Evolutionary conservation across 2,888 invertebrate genomes (phyloP).

Genomic region (Rambutsinella grinnellia): DNA sequence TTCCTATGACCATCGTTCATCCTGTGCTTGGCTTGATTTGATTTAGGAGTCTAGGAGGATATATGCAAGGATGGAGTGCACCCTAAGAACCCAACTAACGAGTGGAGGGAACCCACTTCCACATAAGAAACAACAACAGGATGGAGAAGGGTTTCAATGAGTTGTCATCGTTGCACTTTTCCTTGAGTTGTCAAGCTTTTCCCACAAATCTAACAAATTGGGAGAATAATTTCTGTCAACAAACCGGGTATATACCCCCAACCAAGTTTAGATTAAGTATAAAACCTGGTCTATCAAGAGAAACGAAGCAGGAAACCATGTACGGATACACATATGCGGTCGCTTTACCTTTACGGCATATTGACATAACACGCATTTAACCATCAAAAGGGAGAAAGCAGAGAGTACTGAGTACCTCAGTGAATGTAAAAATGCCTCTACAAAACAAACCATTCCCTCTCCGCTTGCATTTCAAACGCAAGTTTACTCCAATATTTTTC

Average conservation of each 20-base stretch:
- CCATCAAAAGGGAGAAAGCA: neutral
- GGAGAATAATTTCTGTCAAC: conserved; percentile 64
- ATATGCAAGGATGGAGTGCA: conserved; percentile 18
- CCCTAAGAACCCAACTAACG: conserved; percentile 54
- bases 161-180: conserved; percentile 59
- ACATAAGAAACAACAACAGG: conserved; percentile 49
- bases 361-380: conserved; percentile 12
- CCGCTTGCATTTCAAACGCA: conserved; percentile 24
- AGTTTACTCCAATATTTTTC: neutral
- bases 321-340: neutral
- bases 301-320: too few relatives aligned
- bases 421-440: neutral
- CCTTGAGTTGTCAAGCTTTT: conserved; percentile 59
- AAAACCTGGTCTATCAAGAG: too few relatives aligned
- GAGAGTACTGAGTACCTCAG: neutral
- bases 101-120: conserved; percentile 5
- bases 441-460: neutral
- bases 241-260: conserved; percentile 42
- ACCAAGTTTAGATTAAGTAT: neutral
- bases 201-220: conserved; percentile 61
- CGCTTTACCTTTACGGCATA: neutral
- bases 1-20: conserved; percentile 42
- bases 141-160: conserved; percentile 56
- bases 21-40: conserved; percentile 54
- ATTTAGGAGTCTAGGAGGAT: conserved; percentile 45